These are phyloP conservation scores for Sarcophaga peregrina DNA, from an alignment of 1,140 invertebrate species.

Conservation along the genomic window DNA sequence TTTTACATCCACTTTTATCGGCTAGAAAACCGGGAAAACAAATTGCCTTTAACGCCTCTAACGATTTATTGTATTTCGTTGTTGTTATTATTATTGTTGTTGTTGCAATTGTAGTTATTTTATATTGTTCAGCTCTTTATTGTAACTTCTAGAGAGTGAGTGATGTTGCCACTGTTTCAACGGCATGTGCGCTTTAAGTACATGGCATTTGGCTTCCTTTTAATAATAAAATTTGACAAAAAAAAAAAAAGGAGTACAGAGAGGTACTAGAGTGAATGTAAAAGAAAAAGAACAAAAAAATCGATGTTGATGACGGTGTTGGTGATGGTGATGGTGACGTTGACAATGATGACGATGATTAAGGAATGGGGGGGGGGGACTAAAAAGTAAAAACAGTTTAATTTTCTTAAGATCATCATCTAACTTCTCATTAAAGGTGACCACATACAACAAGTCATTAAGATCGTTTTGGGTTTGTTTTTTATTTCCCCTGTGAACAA, in stretches of 20 bases:
- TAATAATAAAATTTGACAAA: neutral
- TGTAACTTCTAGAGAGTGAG: neutral
- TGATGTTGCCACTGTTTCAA: slow-evolving; percentile 17
- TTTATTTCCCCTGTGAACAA: slow-evolving; percentile 18
- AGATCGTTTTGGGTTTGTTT: neutral
- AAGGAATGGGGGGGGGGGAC: neutral
- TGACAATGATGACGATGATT: neutral
- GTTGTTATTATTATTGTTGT: too few relatives aligned
- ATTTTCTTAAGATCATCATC: slow-evolving; percentile 17
- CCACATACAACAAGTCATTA: slow-evolving; percentile 26
- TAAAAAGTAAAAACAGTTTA: slow-evolving; percentile 12
- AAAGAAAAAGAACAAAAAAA: neutral
- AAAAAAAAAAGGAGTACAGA: neutral
- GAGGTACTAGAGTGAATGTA: neutral
- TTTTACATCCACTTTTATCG: neutral
- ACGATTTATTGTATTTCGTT: slow-evolving; percentile 9
- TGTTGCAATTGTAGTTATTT: neutral
- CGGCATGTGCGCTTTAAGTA: slow-evolving; percentile 17
- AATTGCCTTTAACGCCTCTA: slow-evolving; percentile 12
- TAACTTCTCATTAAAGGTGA: slow-evolving; percentile 20
- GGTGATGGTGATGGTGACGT: neutral
- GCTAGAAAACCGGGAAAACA: neutral
- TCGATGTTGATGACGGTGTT: neutral
- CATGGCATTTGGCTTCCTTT: neutral
- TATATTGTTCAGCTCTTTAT: too few relatives aligned